phyloP scores from a whole-genome alignment of 1,140 invertebrate species.

The Danaus plexippus region DNA sequence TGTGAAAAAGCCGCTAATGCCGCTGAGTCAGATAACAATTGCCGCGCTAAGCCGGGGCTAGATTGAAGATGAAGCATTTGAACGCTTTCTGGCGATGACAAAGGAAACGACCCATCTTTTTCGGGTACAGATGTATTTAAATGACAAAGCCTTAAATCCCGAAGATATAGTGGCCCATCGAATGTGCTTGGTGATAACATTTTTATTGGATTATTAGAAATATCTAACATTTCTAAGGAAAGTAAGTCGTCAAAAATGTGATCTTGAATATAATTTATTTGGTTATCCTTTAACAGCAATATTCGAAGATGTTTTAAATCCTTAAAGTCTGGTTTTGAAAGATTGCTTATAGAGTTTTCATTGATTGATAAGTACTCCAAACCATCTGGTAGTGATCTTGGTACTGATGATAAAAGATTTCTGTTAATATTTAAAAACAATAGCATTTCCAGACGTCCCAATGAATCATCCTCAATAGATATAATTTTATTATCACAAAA shows the following conservation, averaged over 20 bases:
- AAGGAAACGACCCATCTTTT: slow-evolving; percentile 78
- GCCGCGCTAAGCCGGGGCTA: slow-evolving; percentile 79
- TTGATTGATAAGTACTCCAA: slow-evolving; percentile 67
- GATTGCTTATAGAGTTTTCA: slow-evolving; percentile 74
- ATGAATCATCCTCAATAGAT: slow-evolving; percentile 87
- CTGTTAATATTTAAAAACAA: slow-evolving; percentile 84
- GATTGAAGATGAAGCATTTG: slow-evolving; percentile 80
- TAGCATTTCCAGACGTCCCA: slow-evolving; percentile 86
- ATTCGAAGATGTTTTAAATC: slow-evolving; percentile 80
- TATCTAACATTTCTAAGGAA: slow-evolving; percentile 78
- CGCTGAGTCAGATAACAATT: slow-evolving; percentile 79
- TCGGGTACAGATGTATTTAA: slow-evolving; percentile 74
- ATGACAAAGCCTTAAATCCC: slow-evolving; percentile 78
- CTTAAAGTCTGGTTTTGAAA: slow-evolving; percentile 78
- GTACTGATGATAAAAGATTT: slow-evolving; percentile 79
- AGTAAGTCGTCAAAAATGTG: slow-evolving; percentile 78
- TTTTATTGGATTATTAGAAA: slow-evolving; percentile 84
- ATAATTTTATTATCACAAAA: slow-evolving; percentile 84
- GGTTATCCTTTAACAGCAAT: slow-evolving; percentile 79
- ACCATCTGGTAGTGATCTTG: slow-evolving; percentile 70
- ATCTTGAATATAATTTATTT: slow-evolving; percentile 76
- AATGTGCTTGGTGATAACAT: slow-evolving; percentile 77
- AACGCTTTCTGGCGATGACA: slow-evolving; percentile 78
- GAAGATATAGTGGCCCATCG: slow-evolving; percentile 76
- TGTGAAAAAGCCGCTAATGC: slow-evolving; percentile 79